phyloP scores from a whole-genome alignment of 2,797 vertebrate species.

The Heteromormyrus szaboi region DNA sequence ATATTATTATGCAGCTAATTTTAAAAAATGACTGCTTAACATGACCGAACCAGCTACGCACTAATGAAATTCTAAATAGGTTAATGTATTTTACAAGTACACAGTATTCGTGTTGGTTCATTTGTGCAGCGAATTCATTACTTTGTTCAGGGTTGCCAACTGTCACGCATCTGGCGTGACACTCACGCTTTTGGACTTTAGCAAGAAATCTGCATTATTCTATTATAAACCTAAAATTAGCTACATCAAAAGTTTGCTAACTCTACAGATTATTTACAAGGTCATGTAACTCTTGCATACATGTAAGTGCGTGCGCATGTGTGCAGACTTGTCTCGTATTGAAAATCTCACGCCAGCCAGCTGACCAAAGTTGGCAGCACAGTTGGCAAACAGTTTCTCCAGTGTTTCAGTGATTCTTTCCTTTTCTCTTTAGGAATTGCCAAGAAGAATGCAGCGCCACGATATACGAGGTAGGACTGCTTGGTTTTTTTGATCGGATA shows the following conservation, averaged over 20 bases:
- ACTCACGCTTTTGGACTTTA: too few relatives aligned
- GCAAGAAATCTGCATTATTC: not conserved
- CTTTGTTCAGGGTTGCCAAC: not conserved
- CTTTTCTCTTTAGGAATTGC: constrained; percentile 39
- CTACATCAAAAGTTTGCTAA: not conserved
- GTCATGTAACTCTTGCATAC: not conserved
- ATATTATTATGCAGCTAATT: not conserved
- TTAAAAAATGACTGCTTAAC: not conserved
- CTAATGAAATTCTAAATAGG: not conserved
- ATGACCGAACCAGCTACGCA: not conserved
- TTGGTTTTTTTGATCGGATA: not conserved
- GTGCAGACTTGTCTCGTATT: not conserved
- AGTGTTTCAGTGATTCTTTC: not conserved
- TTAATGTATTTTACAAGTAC: not conserved
- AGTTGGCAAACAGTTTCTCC: not conserved
- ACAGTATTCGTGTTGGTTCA: not conserved
- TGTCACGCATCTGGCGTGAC: not conserved
- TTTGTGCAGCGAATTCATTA: not conserved
- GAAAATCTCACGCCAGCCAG: not conserved
- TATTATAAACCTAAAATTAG: not conserved
- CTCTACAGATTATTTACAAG: not conserved
- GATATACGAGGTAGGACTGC: constrained; percentile 47
- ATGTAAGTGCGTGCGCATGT: not conserved
- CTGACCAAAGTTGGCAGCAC: not conserved
- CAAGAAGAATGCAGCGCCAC: constrained; percentile 35